Conservation (phyloP, 2,888 invertebrate genomes). For the Campopleginae sp. region DNA sequence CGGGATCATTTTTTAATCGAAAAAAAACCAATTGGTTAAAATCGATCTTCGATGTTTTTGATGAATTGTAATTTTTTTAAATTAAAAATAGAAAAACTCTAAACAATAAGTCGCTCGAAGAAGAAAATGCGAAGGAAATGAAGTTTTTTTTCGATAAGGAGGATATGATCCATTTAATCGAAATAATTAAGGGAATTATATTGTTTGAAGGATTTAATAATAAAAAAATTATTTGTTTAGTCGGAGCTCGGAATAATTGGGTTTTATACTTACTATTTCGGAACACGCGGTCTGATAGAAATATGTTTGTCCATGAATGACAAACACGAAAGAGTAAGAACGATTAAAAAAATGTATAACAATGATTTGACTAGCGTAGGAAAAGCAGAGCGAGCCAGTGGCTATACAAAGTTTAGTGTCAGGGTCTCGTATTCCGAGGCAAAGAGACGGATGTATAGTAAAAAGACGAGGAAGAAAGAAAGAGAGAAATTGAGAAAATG, state of each 20-base stretch:
- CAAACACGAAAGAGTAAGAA: conserved; percentile 1
- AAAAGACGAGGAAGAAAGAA: conserved; percentile 2
- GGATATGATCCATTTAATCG: neutral
- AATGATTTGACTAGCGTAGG: conserved; percentile 71
- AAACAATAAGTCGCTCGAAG: neutral
- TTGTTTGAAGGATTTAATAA: neutral
- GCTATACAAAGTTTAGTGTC: conserved; percentile 71
- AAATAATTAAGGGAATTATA: neutral
- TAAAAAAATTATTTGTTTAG: neutral
- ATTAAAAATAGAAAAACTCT: neutral
- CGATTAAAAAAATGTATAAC: conserved; percentile 50
- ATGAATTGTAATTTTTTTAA: neutral
- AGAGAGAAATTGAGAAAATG: conserved; percentile 16
- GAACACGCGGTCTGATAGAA: conserved; percentile 1
- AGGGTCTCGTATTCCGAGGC: conserved; percentile 72
- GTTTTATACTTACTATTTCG: neutral
- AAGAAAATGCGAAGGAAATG: neutral
- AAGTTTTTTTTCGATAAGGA: neutral
- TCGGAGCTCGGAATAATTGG: neutral
- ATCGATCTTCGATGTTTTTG: neutral
- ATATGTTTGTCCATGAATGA: conserved; percentile 51
- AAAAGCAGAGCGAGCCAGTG: conserved; percentile 57
- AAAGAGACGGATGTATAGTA: conserved; percentile 16
- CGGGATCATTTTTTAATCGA: neutral
- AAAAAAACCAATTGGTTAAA: neutral